Base-by-base conservation (phyloP, 2,888 invertebrate species). In the Balanococcus diminutus region DNA sequence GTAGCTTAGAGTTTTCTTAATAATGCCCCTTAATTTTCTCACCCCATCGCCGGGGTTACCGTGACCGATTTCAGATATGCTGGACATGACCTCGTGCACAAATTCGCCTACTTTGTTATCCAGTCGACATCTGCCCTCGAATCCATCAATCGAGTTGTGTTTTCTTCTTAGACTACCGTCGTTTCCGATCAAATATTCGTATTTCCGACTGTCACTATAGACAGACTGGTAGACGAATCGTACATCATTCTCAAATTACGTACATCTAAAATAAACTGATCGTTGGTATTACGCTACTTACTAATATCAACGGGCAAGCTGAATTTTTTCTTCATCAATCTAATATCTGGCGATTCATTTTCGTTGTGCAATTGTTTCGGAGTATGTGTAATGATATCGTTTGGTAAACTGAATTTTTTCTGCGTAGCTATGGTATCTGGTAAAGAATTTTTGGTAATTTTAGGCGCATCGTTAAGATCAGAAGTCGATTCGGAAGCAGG, bases 21-120 rank as follows among this genome's bases (percentile, higher is more conserved):
- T 85, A 32, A 85, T 85, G 11, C 85, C 85, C 72, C 46, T 85
- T 42, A 85, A 25, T 79, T 46, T 85, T 79, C 46, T 85, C 1
- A 85, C 46, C 28, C 79, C 75, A 19, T 85, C 39, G 9, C 36
- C 36, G 8, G 46, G 46, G 32, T 51, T 85, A 2, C n/a, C 75
- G n/a, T 67, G 28, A 25, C 67, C 67, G 19, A 72, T 39, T 31
- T 83, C 83, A 1, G 83, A 51, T 19, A 61, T 61, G 14, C 36
- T 83, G 9, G 22, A 31, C 8, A 83, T 83, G 0, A 56, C 56
- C 36, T 83, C 83, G 5, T 51, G 22, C 39, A 83, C 46, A n/a
- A 83, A 61, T 19, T 83, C 83, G 16, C 28, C 56, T 2, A 83
- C 36, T 19, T 51, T 79, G 8, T 22, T 79, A 79, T 79, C 75